Percentiles rank a stretch among this genome's conserved stretches.
Conservation (phyloP, 2,888 invertebrate genomes). For the Stictocephala bisonia region DNA sequence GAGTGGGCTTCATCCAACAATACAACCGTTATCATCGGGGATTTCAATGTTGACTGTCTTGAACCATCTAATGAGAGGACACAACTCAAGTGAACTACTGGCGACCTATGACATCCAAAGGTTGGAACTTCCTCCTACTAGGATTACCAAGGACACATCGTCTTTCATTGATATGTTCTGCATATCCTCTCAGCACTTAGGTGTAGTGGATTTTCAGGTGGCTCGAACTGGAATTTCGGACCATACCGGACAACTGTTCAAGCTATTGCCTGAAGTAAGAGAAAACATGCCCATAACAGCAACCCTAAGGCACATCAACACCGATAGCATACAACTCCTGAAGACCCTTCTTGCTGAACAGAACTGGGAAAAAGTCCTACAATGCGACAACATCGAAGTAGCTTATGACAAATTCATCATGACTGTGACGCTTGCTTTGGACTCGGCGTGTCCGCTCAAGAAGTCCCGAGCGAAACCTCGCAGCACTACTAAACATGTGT, state of each 20-base stretch:
- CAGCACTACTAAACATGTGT: too few species aligned
- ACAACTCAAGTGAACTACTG: not conserved
- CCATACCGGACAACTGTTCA: not conserved
- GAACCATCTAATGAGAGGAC: not conserved
- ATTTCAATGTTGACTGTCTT: constrained; percentile 1
- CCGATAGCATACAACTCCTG: not conserved
- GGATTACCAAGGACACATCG: not conserved
- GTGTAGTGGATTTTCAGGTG: not conserved
- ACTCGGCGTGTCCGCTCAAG: not conserved
- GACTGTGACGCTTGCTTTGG: not conserved
- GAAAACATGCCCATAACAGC: not conserved
- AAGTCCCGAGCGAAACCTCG: too few species aligned
- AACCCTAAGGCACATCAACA: not conserved
- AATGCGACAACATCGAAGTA: not conserved
- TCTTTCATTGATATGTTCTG: constrained; percentile 1
- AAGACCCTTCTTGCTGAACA: not conserved
- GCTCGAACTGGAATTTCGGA: not conserved
- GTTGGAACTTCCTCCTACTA: not conserved
- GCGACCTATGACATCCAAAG: constrained; percentile 3
- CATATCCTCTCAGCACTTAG: not conserved
- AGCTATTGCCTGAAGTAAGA: not conserved
- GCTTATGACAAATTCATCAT: not conserved
- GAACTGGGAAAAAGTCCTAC: not conserved
- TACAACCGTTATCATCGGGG: constrained; percentile 1
- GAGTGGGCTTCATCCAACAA: not conserved